A percentile compares a stretch with the other conserved stretches of the same genome.
phyloP scores from a whole-genome alignment of 2,797 vertebrate species.

The Sternotherus odoratus region DNA sequence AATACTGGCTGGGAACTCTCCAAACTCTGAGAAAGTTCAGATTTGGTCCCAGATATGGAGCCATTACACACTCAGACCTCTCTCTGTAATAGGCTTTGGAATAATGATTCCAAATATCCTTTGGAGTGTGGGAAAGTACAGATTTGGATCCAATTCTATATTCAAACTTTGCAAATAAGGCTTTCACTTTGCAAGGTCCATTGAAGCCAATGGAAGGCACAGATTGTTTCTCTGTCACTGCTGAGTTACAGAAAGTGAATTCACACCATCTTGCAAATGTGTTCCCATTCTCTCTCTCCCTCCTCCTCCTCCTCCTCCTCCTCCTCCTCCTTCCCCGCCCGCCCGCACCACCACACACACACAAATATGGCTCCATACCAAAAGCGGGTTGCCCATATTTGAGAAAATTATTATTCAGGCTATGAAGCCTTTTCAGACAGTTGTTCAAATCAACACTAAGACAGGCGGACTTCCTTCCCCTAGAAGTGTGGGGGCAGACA shows the following conservation, averaged over 20 bases:
- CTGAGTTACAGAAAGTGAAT: not conserved
- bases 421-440: not conserved
- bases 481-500: not conserved
- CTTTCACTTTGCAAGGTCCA: not conserved
- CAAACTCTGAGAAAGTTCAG: not conserved
- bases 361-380: not conserved
- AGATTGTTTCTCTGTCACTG: fast-evolving
- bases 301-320: too few relatives aligned
- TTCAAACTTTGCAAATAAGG: not conserved
- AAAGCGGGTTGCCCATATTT: not conserved
- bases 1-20: not conserved
- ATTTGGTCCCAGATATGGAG: not conserved
- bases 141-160: not conserved
- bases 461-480: not conserved
- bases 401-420: not conserved
- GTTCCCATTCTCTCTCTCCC: not conserved
- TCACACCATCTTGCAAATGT: not conserved
- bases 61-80: not conserved
- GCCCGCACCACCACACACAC: not conserved
- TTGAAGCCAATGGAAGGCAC: not conserved
- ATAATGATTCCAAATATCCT: not conserved
- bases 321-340: too few relatives aligned
- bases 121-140: not conserved
- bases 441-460: constrained; percentile 31
- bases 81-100: not conserved